phyloP scores from a whole-genome alignment of 1,140 invertebrate species.

The Diabrotica undecimpunctata region DNA sequence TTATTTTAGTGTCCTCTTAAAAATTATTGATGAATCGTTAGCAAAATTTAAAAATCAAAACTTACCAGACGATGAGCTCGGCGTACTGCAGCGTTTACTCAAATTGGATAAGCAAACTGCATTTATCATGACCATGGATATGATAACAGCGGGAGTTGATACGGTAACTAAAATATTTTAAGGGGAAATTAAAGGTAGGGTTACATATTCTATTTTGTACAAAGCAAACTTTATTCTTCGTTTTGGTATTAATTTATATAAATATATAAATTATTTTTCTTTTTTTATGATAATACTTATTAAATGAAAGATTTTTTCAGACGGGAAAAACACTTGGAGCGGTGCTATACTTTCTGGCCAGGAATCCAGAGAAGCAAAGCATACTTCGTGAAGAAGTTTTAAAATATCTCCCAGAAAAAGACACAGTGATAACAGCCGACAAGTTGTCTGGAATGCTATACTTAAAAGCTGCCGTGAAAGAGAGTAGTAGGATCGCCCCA shows the following conservation, averaged over 20 bases:
- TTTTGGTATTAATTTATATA: too few relatives aligned
- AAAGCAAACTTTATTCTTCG: too few relatives aligned
- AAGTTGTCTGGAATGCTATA: constrained; percentile 56
- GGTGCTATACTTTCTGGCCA: constrained; percentile 35
- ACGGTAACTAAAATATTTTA: constrained; percentile 53
- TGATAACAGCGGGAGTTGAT: constrained; percentile 72
- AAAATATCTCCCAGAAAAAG: constrained; percentile 33
- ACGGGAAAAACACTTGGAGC: constrained; percentile 33
- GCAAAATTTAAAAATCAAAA: constrained; percentile 39
- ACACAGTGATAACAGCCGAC: constrained; percentile 41
- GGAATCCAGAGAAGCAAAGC: constrained; percentile 26
- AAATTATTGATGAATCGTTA: constrained; percentile 45
- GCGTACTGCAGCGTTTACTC: constrained; percentile 55
- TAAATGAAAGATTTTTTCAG: constrained; percentile 25
- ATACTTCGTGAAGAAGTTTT: constrained; percentile 29
- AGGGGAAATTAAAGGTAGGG: background rate
- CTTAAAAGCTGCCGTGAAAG: constrained; percentile 63
- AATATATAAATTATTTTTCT: too few relatives aligned
- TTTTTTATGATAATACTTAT: background rate
- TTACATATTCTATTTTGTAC: background rate
- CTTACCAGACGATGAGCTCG: constrained; percentile 42
- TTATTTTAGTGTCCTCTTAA: constrained; percentile 13
- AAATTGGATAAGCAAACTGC: constrained; percentile 55
- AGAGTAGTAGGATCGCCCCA: constrained; percentile 57
- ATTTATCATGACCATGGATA: constrained; percentile 65